Conservation (phyloP, 1,140 invertebrate genomes). For the Oppia nitens region DNA sequence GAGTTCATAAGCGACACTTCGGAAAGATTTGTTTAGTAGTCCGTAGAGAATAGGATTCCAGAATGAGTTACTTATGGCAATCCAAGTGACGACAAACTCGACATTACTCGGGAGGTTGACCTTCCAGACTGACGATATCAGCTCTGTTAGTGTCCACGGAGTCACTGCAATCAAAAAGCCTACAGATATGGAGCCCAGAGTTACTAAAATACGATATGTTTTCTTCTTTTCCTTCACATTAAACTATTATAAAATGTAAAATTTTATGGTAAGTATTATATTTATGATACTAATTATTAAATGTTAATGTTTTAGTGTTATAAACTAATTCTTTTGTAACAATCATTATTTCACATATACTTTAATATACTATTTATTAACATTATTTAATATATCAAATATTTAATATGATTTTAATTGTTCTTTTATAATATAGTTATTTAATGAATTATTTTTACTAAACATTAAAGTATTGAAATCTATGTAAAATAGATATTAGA, state of each 20-base stretch:
- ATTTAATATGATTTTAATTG: not conserved
- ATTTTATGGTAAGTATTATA: not conserved
- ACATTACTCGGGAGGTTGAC: not conserved
- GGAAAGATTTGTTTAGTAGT: not conserved
- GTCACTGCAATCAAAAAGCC: constrained; percentile 8
- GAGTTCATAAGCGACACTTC: not conserved
- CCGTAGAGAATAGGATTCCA: constrained; percentile 13
- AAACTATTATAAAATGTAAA: not conserved
- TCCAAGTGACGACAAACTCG: constrained; percentile 11
- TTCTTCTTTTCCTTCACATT: constrained; percentile 12
- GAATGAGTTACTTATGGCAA: constrained; percentile 13
- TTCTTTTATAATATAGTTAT: too few species aligned
- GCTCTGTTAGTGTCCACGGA: constrained; percentile 6
- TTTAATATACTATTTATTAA: not conserved
- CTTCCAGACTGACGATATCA: constrained; percentile 9
- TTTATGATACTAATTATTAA: not conserved
- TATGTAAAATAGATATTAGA: too few species aligned
- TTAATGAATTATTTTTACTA: too few species aligned
- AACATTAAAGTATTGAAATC: too few species aligned
- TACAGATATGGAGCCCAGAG: constrained; percentile 1
- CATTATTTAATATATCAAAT: not conserved
- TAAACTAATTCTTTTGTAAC: constrained; percentile 1
- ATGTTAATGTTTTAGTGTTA: constrained; percentile 3
- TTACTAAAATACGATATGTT: constrained; percentile 2
- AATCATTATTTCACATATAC: not conserved